Conservation (phyloP, 2,113 vertebrate species). For the Nesospiza acunhae region DNA sequence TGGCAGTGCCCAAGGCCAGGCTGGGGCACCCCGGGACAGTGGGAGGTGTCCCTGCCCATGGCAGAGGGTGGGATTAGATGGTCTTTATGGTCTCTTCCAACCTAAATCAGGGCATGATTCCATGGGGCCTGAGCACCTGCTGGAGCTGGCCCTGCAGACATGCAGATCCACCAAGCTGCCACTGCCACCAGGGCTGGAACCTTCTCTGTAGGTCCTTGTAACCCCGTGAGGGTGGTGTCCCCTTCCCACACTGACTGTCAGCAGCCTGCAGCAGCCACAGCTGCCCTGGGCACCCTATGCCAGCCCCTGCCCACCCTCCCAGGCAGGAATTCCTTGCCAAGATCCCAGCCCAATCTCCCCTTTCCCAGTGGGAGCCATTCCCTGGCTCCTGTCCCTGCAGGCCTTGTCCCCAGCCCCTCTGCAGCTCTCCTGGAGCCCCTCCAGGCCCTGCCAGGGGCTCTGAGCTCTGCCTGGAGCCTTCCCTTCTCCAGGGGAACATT, state of each 20-base stretch:
- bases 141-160: rapidly evolving
- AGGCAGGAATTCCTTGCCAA: not conserved
- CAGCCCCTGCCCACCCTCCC: not conserved
- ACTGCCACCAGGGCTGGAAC: not conserved
- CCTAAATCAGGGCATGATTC: not conserved
- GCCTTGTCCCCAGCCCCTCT: not conserved
- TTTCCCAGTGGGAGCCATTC: not conserved
- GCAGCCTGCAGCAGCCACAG: not conserved
- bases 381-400: not conserved
- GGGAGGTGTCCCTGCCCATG: not conserved
- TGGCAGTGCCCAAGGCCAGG: not conserved
- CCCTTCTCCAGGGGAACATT: not conserved
- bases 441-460: not conserved
- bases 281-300: rapidly evolving
- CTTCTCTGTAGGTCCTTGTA: not conserved
- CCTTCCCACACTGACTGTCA: not conserved
- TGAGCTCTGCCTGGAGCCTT: not conserved
- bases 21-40: rapidly evolving
- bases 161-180: not conserved
- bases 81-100: not conserved
- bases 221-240: not conserved
- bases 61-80: not conserved
- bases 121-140: not conserved
- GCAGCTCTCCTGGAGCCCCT: not conserved
- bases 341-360: not conserved